Conservation (phyloP, 64 coral and sea anemone genomes). For the Acropora yongei region DNA sequence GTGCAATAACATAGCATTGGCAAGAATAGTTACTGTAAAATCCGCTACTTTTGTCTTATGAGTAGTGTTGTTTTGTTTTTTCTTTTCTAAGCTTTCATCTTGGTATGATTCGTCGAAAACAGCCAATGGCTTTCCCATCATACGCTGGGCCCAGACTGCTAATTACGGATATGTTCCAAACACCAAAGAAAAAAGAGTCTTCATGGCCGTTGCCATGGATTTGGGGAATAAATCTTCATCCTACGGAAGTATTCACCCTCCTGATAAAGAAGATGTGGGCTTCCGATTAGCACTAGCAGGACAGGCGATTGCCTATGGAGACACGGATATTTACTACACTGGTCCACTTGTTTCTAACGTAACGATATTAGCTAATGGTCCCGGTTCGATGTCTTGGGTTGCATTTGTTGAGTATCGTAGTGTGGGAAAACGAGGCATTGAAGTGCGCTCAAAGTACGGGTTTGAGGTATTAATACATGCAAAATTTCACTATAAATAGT, state of each 20-base stretch:
- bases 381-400: slow-evolving; percentile 17
- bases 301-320: slow-evolving; percentile 80
- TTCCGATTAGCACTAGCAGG: slow-evolving; percentile 85
- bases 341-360: slow-evolving; percentile 74
- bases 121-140: slow-evolving; percentile 73
- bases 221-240: slow-evolving; percentile 88
- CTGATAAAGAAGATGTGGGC: slow-evolving; percentile 92
- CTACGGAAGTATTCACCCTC: slow-evolving; percentile 91
- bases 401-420: slow-evolving; percentile 55
- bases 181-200: slow-evolving; percentile 68
- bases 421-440: slow-evolving; percentile 80
- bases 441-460: slow-evolving; percentile 59
- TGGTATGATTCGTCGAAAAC: slow-evolving; percentile 45
- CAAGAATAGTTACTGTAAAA: no score
- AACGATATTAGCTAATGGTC: neutral
- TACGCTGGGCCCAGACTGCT: slow-evolving; percentile 98
- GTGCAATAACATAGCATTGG: no score
- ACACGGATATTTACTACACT: slow-evolving; percentile 70
- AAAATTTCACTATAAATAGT: neutral
- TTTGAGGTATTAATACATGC: slow-evolving; percentile 56
- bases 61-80: neutral
- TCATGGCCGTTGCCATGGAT: slow-evolving; percentile 98
- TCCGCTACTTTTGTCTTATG: neutral
- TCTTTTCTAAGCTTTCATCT: slow-evolving; percentile 71
- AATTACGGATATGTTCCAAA: slow-evolving; percentile 95